Evolutionary conservation across 1,140 invertebrate species (phyloP), one percentile per base, ranked within the genome.

Genomic region (Drosophila pallidifrons): DNA sequence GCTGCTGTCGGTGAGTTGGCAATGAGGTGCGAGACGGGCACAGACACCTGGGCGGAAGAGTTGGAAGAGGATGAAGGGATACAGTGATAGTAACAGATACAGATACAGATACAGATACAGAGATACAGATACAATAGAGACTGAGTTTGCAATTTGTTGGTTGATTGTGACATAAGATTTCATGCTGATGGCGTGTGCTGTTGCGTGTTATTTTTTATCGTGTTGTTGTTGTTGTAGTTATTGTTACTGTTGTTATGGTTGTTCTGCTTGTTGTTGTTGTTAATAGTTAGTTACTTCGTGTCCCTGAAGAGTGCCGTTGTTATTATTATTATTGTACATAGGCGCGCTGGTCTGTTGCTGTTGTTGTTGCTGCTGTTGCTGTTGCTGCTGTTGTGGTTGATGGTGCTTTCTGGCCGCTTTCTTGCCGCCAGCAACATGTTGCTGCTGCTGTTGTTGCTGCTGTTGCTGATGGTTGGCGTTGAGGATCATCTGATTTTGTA

Each of bases 401-500:
- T 86, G 82, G 2, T 87, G 82, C 1, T 86, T 72, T 66, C 68
- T 64, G 13, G 70, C 2, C 63, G 81, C 5, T 75, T 79, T 6
- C 60, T 76, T 76, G 67, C 74, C 55, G 38, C 51, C 67, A 75
- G 58, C 59, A 52, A 52, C 58, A 76, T 81, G 78, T 3, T 90
- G 90, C 3, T 72, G 72, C 1, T 78, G 75, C 11, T n/a, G n/a
- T n/a, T 90, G 87, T 10, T 82, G 88, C 1, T 91, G 86, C 20
- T 88, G 86, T 16, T 88, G 91, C 43, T 92, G 91, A 32, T 90
- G 82, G 71, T 72, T 92, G 57, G 77, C 70, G 71, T 89, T 92
- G 73, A 92, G 90, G 54, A 92, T 90, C 91, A 92, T 92, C 52
- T 92, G 91, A 72, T 92, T 92, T 75, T 92, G 91, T 68, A 92